Evolutionary conservation across 2,888 invertebrate species (phyloP).

Genomic region (Drosophila quinaria): DNA sequence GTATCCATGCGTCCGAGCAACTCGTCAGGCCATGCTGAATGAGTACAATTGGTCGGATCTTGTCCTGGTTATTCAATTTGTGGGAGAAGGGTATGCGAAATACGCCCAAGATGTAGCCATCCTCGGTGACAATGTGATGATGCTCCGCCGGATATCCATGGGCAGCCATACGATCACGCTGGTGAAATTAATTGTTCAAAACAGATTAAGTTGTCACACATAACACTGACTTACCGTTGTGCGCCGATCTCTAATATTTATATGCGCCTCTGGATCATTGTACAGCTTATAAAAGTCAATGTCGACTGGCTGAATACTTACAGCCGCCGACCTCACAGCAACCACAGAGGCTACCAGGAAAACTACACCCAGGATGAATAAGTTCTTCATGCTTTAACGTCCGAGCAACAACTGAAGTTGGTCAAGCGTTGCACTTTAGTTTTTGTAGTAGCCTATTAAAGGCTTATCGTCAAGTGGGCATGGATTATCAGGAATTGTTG

Average conservation of each 20-base stretch:
- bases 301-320: constrained; percentile 21
- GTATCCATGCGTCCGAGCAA: constrained; percentile 78
- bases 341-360: neutral
- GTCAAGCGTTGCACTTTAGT: neutral
- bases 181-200: neutral
- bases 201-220: neutral
- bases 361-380: neutral
- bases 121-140: constrained; percentile 85
- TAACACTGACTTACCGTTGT: constrained; percentile 51
- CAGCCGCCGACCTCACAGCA: constrained; percentile 19
- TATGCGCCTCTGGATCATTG: constrained; percentile 62
- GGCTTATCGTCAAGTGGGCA: constrained; percentile 29
- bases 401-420: constrained; percentile 21
- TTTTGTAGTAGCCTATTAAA: constrained; percentile 7
- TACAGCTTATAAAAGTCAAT: constrained; percentile 63
- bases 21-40: constrained; percentile 86
- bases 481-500: constrained; percentile 13
- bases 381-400: constrained; percentile 23
- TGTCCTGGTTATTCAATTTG: constrained; percentile 65
- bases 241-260: constrained; percentile 33
- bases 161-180: constrained; percentile 82
- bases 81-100: constrained; percentile 81
- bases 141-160: constrained; percentile 89
- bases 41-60: constrained; percentile 81
- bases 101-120: constrained; percentile 77